Evolutionary conservation across 2,888 invertebrate species (phyloP).

Genomic region (Cryptocephalus primarius): DNA sequence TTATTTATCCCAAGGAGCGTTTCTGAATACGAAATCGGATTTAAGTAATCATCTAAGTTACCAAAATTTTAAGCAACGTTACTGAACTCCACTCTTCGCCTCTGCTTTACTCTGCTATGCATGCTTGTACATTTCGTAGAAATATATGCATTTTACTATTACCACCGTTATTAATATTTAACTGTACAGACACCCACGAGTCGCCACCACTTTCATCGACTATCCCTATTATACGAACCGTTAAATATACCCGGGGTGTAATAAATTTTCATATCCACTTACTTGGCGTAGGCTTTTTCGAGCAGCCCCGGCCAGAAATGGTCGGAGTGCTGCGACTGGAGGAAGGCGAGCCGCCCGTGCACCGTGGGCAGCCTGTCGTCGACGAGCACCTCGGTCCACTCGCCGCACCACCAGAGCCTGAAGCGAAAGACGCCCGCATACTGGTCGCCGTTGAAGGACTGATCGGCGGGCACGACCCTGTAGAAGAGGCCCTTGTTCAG

Average conservation of each 20-base stretch:
- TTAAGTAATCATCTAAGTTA: too few species aligned
- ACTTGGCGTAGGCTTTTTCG: conserved; percentile 91
- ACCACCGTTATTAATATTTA: too few species aligned
- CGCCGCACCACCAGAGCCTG: conserved; percentile 88
- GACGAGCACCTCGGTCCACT: conserved; percentile 83
- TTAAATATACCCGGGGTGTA: not conserved
- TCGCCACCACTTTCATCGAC: too few species aligned
- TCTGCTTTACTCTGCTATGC: too few species aligned
- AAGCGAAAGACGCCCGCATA: conserved; percentile 79
- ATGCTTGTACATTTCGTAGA: too few species aligned
- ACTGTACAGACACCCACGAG: too few species aligned
- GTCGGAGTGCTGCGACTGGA: conserved; percentile 68
- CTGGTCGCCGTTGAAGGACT: conserved; percentile 58
- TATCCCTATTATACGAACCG: not conserved
- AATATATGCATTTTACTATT: too few species aligned
- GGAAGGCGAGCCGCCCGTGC: conserved; percentile 74
- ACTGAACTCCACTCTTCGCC: too few species aligned
- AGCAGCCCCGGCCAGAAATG: conserved; percentile 83
- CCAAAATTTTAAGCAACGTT: too few species aligned
- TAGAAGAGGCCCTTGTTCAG: conserved; percentile 81
- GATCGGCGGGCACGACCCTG: conserved; percentile 84
- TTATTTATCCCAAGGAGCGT: too few species aligned
- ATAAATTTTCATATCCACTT: conserved; percentile 36
- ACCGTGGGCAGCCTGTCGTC: conserved; percentile 85
- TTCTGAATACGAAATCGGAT: too few species aligned